Evolutionary conservation across 2,888 invertebrate genomes (phyloP).

Genomic region (Myopa tessellatipennis): DNA sequence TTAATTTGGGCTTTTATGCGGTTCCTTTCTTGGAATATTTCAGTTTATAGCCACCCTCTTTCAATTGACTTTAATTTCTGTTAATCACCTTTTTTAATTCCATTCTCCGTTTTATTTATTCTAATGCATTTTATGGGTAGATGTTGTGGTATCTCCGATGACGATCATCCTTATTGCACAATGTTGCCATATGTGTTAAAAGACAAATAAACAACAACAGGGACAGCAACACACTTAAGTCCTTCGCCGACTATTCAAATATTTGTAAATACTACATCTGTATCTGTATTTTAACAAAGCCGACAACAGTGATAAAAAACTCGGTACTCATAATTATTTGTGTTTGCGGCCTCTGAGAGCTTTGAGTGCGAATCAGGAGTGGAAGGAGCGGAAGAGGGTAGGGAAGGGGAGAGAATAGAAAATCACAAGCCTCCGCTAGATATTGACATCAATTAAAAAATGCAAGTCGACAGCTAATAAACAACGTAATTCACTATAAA

Average conservation of each 20-base stretch:
- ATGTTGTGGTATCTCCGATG: background rate
- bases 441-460: slow-evolving; percentile 64
- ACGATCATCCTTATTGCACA: background rate
- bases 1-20: no score
- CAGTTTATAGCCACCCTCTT: no score
- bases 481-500: slow-evolving; percentile 62
- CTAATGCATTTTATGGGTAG: background rate
- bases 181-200: slow-evolving; percentile 36
- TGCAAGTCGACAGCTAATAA: slow-evolving; percentile 62
- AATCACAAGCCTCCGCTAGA: no score
- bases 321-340: background rate
- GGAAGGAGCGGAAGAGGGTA: background rate
- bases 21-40: no score
- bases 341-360: slow-evolving; percentile 17
- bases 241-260: slow-evolving; percentile 29
- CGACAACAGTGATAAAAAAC: slow-evolving; percentile 5
- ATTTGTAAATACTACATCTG: slow-evolving; percentile 27
- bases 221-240: background rate
- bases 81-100: no score
- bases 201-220: slow-evolving; percentile 1
- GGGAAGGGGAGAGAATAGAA: background rate
- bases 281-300: background rate
- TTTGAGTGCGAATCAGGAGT: background rate
- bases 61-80: no score
- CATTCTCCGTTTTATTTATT: no score